Conservation (phyloP, 2,797 vertebrate species). For the Agapornis canus region DNA sequence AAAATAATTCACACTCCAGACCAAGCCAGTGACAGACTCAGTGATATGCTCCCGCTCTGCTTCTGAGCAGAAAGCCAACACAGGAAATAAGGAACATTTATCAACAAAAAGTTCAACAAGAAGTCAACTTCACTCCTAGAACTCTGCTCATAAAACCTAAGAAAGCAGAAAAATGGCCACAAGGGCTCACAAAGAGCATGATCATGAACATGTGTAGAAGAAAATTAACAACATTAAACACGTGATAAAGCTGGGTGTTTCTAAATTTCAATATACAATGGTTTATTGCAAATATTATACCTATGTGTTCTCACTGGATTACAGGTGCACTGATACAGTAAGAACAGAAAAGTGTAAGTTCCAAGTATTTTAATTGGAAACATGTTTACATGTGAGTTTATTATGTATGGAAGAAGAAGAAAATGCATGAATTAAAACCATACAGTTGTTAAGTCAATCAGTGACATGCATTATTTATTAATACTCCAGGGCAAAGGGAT, state of each 20-base stretch:
- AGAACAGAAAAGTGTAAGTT: neutral
- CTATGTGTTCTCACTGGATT: neutral
- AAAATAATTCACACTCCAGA: neutral
- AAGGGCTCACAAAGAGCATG: fast-evolving
- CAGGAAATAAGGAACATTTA: neutral
- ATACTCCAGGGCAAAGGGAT: slow-evolving; percentile 41
- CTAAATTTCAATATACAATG: neutral
- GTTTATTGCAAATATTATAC: neutral
- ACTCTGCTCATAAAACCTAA: neutral
- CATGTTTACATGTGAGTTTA: slow-evolving; percentile 47
- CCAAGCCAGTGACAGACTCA: no score
- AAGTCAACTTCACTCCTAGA: neutral
- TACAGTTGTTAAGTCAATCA: slow-evolving; percentile 58
- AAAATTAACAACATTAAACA: neutral
- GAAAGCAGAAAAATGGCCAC: neutral
- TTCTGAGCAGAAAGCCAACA: neutral
- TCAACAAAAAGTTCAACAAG: neutral
- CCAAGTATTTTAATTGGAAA: slow-evolving; percentile 52
- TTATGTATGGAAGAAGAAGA: slow-evolving; percentile 45
- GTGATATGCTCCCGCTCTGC: neutral
- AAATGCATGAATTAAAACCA: slow-evolving; percentile 16
- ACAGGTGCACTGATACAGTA: neutral
- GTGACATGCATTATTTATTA: slow-evolving; percentile 68
- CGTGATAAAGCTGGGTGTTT: neutral
- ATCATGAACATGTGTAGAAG: fast-evolving